Conservation (phyloP, 2,888 invertebrate genomes). For the Byasa hedistus region DNA sequence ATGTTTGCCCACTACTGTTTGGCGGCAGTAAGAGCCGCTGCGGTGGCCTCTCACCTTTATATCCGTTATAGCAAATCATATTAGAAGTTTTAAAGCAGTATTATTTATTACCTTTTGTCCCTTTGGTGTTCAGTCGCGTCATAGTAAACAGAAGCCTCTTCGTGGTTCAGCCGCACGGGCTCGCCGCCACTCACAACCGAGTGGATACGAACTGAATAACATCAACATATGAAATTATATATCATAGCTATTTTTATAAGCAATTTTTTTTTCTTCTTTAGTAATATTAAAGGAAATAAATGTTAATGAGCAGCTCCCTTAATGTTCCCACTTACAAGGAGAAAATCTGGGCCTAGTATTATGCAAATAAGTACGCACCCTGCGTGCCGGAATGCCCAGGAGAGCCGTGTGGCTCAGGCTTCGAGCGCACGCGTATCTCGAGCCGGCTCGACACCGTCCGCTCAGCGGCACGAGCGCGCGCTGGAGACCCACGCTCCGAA, state of each 20-base stretch:
- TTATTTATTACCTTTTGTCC: conserved; percentile 56
- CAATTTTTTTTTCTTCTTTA: too few species aligned
- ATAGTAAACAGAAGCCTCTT: conserved; percentile 89
- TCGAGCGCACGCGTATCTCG: conserved; percentile 87
- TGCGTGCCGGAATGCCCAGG: conserved; percentile 17
- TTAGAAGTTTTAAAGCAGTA: too few species aligned
- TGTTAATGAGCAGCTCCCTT: too few species aligned
- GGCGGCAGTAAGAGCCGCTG: not conserved
- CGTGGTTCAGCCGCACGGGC: conserved; percentile 80
- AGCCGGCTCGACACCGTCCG: conserved; percentile 86
- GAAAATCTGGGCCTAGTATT: not conserved
- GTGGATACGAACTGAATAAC: conserved; percentile 61
- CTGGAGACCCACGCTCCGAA: conserved; percentile 36
- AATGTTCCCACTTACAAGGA: too few species aligned
- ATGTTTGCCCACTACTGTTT: too few species aligned
- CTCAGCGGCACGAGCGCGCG: conserved; percentile 52
- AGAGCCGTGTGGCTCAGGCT: conserved; percentile 45
- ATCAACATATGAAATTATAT: not conserved
- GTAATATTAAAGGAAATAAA: too few species aligned
- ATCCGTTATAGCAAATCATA: too few species aligned
- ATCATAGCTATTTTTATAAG: not conserved
- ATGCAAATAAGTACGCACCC: not conserved
- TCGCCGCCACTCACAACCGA: conserved; percentile 69
- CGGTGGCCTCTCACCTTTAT: too few species aligned
- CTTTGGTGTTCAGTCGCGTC: conserved; percentile 87